Conservation (phyloP, 23 tunicate species). For the Halocynthia aurantium region DNA sequence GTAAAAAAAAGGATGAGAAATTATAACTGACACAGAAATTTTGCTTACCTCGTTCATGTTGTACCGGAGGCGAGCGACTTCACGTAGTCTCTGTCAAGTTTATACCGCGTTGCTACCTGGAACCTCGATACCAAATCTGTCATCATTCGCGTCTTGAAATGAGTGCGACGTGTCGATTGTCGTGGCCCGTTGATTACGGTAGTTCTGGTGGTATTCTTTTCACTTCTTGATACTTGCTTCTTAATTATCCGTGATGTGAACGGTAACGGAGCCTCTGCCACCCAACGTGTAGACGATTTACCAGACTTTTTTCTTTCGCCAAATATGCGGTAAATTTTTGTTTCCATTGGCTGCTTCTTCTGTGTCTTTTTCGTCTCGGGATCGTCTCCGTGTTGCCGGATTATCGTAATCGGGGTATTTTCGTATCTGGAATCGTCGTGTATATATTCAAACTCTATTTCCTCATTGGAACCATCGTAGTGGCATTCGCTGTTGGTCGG, state of each 20-base stretch:
- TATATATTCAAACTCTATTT: not conserved
- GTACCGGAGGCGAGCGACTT: slow-evolving; percentile 19
- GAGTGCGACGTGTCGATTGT: not conserved
- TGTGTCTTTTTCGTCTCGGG: not conserved
- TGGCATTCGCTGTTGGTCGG: not conserved
- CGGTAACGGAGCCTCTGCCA: slow-evolving; percentile 19
- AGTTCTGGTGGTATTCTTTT: not conserved
- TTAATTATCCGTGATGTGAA: slow-evolving; percentile 14
- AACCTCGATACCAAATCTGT: slow-evolving; percentile 21
- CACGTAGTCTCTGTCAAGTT: slow-evolving; percentile 15
- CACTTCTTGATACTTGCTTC: slow-evolving; percentile 11
- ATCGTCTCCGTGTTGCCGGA: not conserved
- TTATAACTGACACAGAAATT: not conserved
- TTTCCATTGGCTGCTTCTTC: slow-evolving; percentile 19
- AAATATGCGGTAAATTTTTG: slow-evolving; percentile 20
- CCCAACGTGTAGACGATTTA: slow-evolving; percentile 1
- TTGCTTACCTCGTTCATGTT: not conserved
- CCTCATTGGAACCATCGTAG: not conserved
- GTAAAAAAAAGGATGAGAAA: too few species aligned
- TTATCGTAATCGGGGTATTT: slow-evolving; percentile 8
- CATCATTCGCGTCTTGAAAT: slow-evolving; percentile 11
- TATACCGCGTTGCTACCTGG: slow-evolving; percentile 24
- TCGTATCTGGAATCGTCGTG: not conserved
- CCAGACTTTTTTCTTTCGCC: slow-evolving; percentile 15
- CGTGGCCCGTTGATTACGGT: not conserved